Conservation (phyloP, 2,888 invertebrate species). For the Argyra leucocephala region DNA sequence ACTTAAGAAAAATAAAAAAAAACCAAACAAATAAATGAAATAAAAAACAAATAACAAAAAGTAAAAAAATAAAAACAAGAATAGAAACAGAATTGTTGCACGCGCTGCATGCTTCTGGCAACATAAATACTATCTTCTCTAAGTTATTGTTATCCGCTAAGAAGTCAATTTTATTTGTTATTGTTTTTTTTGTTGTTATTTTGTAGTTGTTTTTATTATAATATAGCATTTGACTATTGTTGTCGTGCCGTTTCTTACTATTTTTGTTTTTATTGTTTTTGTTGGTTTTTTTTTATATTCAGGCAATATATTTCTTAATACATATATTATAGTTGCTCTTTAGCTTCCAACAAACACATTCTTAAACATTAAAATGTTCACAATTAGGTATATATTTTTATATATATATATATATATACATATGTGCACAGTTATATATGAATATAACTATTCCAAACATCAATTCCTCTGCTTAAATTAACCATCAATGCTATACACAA, state of each 20-base stretch:
- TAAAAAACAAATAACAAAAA: background rate
- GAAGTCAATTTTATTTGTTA: background rate
- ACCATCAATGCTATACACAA: no score
- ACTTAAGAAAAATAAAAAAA: background rate
- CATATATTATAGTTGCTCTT: background rate
- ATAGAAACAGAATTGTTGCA: background rate
- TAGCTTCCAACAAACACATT: background rate
- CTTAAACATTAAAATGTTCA: no score
- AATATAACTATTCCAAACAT: no score
- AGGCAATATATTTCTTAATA: background rate
- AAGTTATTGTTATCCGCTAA: background rate
- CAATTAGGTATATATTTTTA: no score
- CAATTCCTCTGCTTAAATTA: no score
- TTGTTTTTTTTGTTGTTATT: background rate
- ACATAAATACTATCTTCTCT: background rate
- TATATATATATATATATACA: no score
- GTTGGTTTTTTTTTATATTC: background rate
- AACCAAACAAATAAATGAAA: no score
- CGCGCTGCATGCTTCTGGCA: slow-evolving; percentile 1
- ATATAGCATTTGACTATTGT: background rate
- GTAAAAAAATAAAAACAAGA: background rate
- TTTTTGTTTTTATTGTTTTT: background rate
- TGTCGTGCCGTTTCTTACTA: background rate
- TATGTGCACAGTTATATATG: no score
- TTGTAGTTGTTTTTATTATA: background rate